Base-by-base conservation (phyloP, 2,888 invertebrate genomes). In the Spialia ferax region DNA sequence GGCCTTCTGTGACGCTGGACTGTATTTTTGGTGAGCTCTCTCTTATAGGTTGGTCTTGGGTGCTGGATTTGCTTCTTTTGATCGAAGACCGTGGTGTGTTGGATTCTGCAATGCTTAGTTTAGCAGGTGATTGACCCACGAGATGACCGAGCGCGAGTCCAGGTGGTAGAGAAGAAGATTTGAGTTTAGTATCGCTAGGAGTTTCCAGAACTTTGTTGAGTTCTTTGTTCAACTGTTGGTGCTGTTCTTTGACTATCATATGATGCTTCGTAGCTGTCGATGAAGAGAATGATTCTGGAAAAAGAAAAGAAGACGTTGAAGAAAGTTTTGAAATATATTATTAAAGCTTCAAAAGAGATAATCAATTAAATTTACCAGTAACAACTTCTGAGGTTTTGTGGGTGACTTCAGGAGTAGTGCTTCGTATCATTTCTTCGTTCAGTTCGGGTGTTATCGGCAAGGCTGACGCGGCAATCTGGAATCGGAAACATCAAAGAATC, bases 371-470 rank as follows among this genome's bases (percentile, higher is more conserved):
- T 83, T 50, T 74, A 93, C 93, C 92, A 90, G 93, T 91, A 87
- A 92, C 88, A 79, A 91, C 90, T 91, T 91, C 92, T 89, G 91
- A 83, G 82, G 81, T 81, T 82, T 86, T 89, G 72, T 85, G 80
- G 63, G 82, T 84, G 75, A 92, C 93, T 80, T 96, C 96, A 83
- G 95, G 95, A 80, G 95, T 95, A 75, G 94, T 84, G 87, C 95
- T 94, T 91, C 96, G 94, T 75, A 95, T 94, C 78, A 94, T 89
- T 84, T 97, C 97, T 94, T 97, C 97, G 88, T 96, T 96, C 69
- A 96, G 95, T 94, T 97, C 97, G 73, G 96, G 96, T 77, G 96
- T 97, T 69, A 96, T 95, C 71, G 96, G 95, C 81, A 96, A 91
- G 80, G 95, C 94, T 79, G 94, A 93, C 74, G 94, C 90, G 80